phyloP scores from a whole-genome alignment of 2,888 invertebrate genomes.

The Ormyrus pomaceus region DNA sequence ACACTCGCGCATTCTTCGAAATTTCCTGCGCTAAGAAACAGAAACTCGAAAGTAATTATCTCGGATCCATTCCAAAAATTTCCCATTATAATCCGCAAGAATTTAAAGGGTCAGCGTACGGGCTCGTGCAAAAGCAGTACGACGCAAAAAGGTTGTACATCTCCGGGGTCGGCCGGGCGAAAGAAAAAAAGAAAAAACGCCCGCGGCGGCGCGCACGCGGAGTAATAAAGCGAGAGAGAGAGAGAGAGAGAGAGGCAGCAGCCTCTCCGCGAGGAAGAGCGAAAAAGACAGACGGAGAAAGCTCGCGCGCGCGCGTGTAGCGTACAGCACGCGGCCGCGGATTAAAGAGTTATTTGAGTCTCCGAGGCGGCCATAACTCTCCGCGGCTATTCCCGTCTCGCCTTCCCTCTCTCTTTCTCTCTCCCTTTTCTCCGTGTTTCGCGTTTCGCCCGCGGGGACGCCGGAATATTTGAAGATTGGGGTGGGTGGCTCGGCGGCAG shows the following conservation, averaged over 20 bases:
- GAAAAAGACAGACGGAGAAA: constrained; percentile 57
- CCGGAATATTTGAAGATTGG: constrained; percentile 74
- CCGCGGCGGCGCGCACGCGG: constrained; percentile 19
- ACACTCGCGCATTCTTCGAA: background rate
- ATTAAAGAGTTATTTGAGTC: constrained; percentile 76
- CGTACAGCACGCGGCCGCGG: constrained; percentile 71
- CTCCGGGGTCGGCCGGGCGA: background rate
- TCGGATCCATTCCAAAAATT: constrained; percentile 48
- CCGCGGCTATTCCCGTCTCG: constrained; percentile 73
- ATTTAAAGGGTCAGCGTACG: constrained; percentile 42
- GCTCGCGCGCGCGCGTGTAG: constrained; percentile 62
- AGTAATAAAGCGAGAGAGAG: constrained; percentile 51
- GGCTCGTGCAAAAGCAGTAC: background rate
- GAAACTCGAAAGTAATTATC: constrained; percentile 45
- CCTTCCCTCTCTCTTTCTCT: constrained; percentile 40
- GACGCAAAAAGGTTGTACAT: constrained; percentile 7
- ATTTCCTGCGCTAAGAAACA: background rate
- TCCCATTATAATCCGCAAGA: constrained; percentile 50
- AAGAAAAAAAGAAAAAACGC: constrained; percentile 1
- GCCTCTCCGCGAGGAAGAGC: constrained; percentile 39
- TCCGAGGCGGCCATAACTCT: constrained; percentile 75
- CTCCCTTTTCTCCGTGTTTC: constrained; percentile 18
- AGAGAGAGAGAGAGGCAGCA: constrained; percentile 26
- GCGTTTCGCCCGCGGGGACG: constrained; percentile 41
- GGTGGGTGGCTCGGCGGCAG: constrained; percentile 68